Evolutionary conservation across 2,113 vertebrate species (phyloP), one percentile per base, ranked within the genome.

Genomic region (Turdus rufiventris): DNA sequence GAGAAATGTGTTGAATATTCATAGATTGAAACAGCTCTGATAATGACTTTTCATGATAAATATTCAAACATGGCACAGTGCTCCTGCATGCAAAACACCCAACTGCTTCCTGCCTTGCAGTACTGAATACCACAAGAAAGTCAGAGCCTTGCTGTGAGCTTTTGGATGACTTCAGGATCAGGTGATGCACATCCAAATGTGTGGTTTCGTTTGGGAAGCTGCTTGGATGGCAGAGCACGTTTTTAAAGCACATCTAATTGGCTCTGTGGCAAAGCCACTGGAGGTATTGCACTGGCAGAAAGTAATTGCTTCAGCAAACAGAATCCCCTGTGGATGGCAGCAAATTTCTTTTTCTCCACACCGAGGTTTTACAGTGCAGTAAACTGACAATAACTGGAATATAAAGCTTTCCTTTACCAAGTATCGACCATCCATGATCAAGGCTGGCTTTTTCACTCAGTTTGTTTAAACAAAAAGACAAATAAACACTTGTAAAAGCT

Each of bases 261-360:
- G 14, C 71, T 92, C 58, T 58, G 38, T 93, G 67, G 67, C 31
- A 71, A 47, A 79, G 42, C 14, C 50, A n/a, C 1, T 1, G 53
- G 75, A 89, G 34, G 9, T 36, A 6, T 19, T 40, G 15, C 14
- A 8, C 2, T 84, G 65, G 18, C 34, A 77, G 71, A 56, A 80
- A 34, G 36, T 60, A 76, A 62, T 45, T 47, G 23, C 80, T 89
- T 76, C 81, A 90, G 63, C 42, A 43, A 88, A 38, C 72, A 67
- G 71, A 90, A 78, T 95, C 85, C 85, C 92, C 93, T 95, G 90
- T 92, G 96, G 90, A 90, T 95, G 96, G 94, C 88, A 94, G 93
- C 95, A 97, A 2, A 95, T n/a, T 88, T 84, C 96, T 96, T 94
- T 93, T 57, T 81, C 42, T 86, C 18, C 50, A 34, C 50, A 26